Evolutionary conservation across 2,797 vertebrate species (phyloP).

Genomic region (Novumbra hubbsi): DNA sequence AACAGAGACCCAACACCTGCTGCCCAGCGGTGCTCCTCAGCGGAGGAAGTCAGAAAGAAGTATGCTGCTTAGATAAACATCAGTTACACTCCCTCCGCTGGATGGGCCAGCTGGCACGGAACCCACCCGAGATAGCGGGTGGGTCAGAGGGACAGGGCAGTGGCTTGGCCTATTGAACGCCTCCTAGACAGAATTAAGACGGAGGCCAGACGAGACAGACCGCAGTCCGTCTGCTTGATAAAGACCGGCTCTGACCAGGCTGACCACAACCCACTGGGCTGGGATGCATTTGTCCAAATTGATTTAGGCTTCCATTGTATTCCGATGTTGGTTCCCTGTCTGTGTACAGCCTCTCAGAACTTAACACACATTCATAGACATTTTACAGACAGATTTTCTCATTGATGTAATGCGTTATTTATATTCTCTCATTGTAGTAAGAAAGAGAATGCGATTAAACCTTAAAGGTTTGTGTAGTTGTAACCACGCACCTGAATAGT

Average conservation of each 20-base stretch:
- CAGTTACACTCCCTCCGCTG: slow-evolving; percentile 67
- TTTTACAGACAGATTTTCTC: background rate
- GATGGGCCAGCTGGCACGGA: slow-evolving; percentile 78
- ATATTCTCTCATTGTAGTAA: background rate
- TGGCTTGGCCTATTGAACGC: slow-evolving; percentile 33
- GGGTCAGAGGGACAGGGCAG: slow-evolving; percentile 35
- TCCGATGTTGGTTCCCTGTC: background rate
- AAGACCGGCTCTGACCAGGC: background rate
- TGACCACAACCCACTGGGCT: background rate
- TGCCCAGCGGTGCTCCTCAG: slow-evolving; percentile 79
- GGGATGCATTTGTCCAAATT: slow-evolving; percentile 27
- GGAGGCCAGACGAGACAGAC: slow-evolving; percentile 26
- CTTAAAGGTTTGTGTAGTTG: background rate
- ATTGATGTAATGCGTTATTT: background rate
- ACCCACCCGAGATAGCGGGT: slow-evolving; percentile 71
- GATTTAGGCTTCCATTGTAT: slow-evolving; percentile 46
- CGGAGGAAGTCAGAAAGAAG: slow-evolving; percentile 85
- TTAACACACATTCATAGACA: background rate
- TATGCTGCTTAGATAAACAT: slow-evolving; percentile 85
- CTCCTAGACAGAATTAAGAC: slow-evolving; percentile 54
- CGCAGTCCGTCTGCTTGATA: background rate
- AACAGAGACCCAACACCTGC: slow-evolving; percentile 90
- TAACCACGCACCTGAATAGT: too few relatives aligned
- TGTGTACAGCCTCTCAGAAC: background rate
- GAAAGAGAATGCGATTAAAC: background rate